phyloP scores from a whole-genome alignment of 2,113 vertebrate species.

The Dipodomys ordii region DNA sequence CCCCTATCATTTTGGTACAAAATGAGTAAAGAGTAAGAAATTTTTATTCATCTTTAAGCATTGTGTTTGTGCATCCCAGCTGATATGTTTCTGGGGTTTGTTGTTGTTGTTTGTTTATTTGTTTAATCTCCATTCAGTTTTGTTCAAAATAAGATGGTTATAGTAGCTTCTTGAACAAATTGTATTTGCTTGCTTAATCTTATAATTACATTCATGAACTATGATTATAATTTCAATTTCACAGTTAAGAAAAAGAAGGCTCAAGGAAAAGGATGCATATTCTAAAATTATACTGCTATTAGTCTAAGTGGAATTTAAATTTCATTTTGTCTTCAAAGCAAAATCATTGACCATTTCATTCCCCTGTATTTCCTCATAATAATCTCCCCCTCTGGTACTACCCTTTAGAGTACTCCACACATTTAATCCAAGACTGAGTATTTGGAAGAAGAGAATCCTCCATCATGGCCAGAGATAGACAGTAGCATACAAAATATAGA shows the following conservation, averaged over 20 bases:
- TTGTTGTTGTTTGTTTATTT: too few species aligned
- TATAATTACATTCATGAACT: constrained; percentile 28
- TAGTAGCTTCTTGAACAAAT: neutral
- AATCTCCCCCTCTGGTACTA: constrained; percentile 48
- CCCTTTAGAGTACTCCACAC: constrained; percentile 47
- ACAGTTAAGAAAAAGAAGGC: neutral
- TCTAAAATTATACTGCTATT: constrained; percentile 45
- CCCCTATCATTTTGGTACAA: neutral
- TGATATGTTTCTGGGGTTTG: neutral
- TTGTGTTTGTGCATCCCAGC: neutral
- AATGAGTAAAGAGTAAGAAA: neutral
- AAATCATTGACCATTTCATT: constrained; percentile 49
- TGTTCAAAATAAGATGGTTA: neutral
- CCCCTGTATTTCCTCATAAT: constrained; percentile 4
- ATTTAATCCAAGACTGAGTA: constrained; percentile 51
- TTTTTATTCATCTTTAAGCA: constrained; percentile 9
- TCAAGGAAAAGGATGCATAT: constrained; percentile 37
- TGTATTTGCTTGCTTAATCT: constrained; percentile 17
- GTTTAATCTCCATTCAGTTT: neutral
- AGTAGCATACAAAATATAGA: neutral
- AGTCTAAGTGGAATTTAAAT: constrained; percentile 50
- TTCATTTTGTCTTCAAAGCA: constrained; percentile 54
- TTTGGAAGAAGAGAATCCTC: constrained; percentile 6
- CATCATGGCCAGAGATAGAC: neutral
- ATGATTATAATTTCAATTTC: constrained; percentile 57